Percentiles rank a stretch among this genome's conserved stretches.
Evolutionary conservation across 2,113 vertebrate species (phyloP).

Genomic region (Eublepharis macularius): DNA sequence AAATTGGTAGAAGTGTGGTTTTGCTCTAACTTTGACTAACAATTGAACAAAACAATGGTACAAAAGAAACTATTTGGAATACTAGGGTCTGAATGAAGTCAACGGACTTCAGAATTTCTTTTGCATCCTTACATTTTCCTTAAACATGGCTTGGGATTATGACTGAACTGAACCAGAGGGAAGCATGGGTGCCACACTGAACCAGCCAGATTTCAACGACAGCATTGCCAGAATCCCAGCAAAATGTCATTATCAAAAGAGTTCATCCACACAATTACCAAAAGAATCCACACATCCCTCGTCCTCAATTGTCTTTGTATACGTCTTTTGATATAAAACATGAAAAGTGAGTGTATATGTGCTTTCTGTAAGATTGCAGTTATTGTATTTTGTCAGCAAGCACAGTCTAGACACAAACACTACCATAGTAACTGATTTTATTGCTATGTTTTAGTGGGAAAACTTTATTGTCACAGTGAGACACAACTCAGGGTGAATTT

Average conservation of each 20-base stretch:
- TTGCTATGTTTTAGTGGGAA: constrained; percentile 32
- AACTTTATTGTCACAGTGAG: constrained; percentile 34
- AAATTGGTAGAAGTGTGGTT: too few species aligned
- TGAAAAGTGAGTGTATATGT: constrained; percentile 43
- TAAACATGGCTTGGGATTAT: too few species aligned
- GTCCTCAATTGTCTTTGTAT: constrained; percentile 49
- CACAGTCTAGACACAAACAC: constrained; percentile 24
- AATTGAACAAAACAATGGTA: too few species aligned
- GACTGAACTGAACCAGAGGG: background rate
- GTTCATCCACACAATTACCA: background rate
- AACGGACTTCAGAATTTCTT: too few species aligned
- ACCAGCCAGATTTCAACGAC: background rate
- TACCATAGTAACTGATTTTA: constrained; percentile 24
- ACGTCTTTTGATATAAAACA: constrained; percentile 49
- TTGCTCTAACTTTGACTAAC: too few species aligned
- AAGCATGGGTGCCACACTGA: background rate
- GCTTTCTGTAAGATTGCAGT: constrained; percentile 56
- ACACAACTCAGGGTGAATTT: constrained; percentile 44
- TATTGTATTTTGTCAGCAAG: constrained; percentile 42
- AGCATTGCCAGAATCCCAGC: background rate
- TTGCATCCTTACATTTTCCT: too few species aligned
- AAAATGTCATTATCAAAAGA: background rate
- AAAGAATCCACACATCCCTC: background rate
- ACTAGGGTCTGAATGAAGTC: too few species aligned
- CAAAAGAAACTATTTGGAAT: too few species aligned